Base-by-base conservation (phyloP, 2,797 vertebrate species). In the Tympanoctomys barrerae region DNA sequence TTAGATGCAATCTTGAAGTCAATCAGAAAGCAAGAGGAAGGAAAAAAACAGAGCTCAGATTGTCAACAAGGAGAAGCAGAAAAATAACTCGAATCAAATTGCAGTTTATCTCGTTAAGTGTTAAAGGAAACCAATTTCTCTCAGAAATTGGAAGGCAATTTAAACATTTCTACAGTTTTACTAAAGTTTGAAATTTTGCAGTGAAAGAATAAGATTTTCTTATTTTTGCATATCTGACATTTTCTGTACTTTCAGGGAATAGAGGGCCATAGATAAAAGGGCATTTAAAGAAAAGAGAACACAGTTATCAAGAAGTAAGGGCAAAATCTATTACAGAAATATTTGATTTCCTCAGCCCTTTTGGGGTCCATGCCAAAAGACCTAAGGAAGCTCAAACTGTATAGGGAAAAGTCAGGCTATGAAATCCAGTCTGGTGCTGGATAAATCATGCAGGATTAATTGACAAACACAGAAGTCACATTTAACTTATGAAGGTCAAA, bases 41-140 rank as follows among this genome's bases (percentile, higher is more conserved):
- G 95, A 71, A 97, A 96, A 96, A 97, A 97, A 92, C 39, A 14
- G 94, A 83, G 94, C 97, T 98, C 97, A 92, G 94, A 96, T 97
- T 98, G 98, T 98, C 98, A 98, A 87, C 96, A 94, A 98, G 97
- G 87, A 98, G 97, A 98, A 90, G 93, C 96, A 97, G 94, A 98
- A 97, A 93, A 98, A 98, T 96, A 89, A 97, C 95, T 97, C 97
- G 95, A 98, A 98, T 96, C 94, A 66, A 98, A 98, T 98, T 97
- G 96, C 96, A 97, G 96, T 98, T 98, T 98, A 98, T 98, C 97
- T 98, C 39, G 0, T 98, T 98, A 98, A 97, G 31, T 84, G 54
- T 97, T 98, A 98, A 98, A 98, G 97, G 97, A 98, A 98, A 98
- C 95, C 81, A 97, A 98, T 98, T 98, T 97, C 95, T 98, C 96